Base-by-base conservation (phyloP, 2,797 vertebrate species). In the Propithecus perrieri region DNA sequence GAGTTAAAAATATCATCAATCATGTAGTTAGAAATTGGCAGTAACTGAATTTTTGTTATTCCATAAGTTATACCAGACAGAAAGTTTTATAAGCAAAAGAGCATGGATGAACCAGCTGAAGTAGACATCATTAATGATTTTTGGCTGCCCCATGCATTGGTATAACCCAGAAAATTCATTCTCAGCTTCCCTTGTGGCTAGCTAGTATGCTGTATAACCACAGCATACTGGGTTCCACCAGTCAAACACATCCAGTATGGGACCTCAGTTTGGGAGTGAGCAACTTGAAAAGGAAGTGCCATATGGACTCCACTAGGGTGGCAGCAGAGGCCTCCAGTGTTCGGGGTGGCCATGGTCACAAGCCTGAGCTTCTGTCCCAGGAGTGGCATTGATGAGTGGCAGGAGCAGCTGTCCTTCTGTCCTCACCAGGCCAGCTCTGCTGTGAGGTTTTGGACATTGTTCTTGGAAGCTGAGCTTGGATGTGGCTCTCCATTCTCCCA, bases 1-100 rank as follows among this genome's bases (percentile, higher is more conserved):
- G 85, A 92, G 85, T 97, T 97, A 98, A 97, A 97, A 97, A 96
- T 97, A 97, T 57, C 96, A 91, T 95, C 91, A 96, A 95, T 97
- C 95, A 97, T 76, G 85, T 83, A 96, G 69, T 97, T 95, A 95
- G 94, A 95, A 91, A 94, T 89, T 97, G 97, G 95, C 90, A 97
- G 92, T 85, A 87, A 87, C 84, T 71, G 75, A 78, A 88, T 69
- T 96, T 93, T 93, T 97, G 92, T 95, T 93, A 92, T 97, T 87
- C 85, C 12, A 3, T 92, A 96, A 96, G 85, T 96, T 92, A 65
- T 85, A 72, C 61, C 81, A 90, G 85, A 96, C 76, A 95, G 94
- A 94, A 95, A 78, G 55, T 90, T 96, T 94, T 67, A 83, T 50
- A 57, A 85, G 55, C 53, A 72, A 91, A 94, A 85, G 57, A 96